A percentile compares a stretch with the other conserved stretches of the same genome.
Conservation (phyloP, 2,113 vertebrate genomes). For the Perccottus glenii region DNA sequence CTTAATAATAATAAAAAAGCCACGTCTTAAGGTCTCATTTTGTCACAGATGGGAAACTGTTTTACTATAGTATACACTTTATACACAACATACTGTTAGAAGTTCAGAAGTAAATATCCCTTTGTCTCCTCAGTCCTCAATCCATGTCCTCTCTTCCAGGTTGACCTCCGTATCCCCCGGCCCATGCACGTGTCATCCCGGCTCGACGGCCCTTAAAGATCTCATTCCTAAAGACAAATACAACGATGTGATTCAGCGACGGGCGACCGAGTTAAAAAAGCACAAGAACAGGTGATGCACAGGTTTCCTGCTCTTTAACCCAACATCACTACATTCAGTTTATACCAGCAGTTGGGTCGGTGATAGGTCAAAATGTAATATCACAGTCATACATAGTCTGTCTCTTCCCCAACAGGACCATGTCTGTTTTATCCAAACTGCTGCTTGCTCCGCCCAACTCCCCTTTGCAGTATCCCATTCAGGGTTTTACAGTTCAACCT, state of each 20-base stretch:
- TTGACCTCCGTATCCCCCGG: not conserved
- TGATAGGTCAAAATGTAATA: no score
- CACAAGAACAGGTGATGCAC: not conserved
- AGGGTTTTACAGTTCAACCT: slow-evolving; percentile 51
- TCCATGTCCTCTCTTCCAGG: slow-evolving; percentile 3
- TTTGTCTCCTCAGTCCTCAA: no score
- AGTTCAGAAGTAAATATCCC: no score
- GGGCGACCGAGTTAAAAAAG: not conserved
- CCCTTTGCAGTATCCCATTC: slow-evolving; percentile 63
- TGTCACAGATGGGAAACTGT: no score
- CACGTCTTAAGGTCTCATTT: no score
- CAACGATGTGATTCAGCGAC: not conserved
- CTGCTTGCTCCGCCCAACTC: slow-evolving; percentile 58
- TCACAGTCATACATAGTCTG: no score
- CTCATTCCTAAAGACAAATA: not conserved
- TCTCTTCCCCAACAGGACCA: slow-evolving; percentile 29
- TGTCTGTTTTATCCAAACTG: slow-evolving; percentile 20
- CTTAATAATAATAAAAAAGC: no score
- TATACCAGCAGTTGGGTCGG: no score
- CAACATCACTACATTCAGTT: no score
- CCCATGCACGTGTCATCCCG: not conserved
- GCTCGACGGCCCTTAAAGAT: not conserved
- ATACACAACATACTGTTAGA: no score
- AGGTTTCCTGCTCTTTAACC: no score
- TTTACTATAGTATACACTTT: no score